Percentiles rank a stretch among this genome's conserved stretches.
Conservation (phyloP, 2,888 invertebrate genomes). For the Eupithecia vulgata region DNA sequence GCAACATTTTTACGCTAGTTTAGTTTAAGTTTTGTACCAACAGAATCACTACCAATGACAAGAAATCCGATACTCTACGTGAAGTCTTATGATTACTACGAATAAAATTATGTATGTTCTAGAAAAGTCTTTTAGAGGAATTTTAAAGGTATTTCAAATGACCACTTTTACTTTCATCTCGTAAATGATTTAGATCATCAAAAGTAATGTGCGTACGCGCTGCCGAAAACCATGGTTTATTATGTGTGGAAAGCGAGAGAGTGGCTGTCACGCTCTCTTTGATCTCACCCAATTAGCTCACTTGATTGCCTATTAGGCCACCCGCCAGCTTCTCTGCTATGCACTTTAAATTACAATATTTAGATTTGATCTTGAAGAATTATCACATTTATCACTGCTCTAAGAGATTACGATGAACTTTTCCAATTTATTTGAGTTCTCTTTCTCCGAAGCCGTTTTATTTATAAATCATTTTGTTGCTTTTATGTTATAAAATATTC, state of each 20-base stretch:
- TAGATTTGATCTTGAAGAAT: conserved; percentile 10
- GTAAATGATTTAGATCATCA: conserved; percentile 21
- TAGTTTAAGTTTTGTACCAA: too few relatives aligned
- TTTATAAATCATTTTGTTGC: not conserved
- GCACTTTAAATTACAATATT: conserved; percentile 7
- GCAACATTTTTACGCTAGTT: too few relatives aligned
- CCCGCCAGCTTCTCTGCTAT: conserved; percentile 14
- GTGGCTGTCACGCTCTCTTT: conserved; percentile 67
- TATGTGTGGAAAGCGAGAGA: conserved; percentile 60
- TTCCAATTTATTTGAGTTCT: not conserved
- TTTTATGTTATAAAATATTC: not conserved
- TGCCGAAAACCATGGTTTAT: conserved; percentile 39
- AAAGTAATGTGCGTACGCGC: conserved; percentile 33
- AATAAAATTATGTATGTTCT: not conserved
- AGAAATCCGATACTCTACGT: not conserved
- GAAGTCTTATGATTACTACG: not conserved
- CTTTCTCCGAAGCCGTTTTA: not conserved
- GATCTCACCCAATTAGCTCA: conserved; percentile 58
- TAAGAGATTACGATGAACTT: not conserved
- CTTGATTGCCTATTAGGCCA: conserved; percentile 60
- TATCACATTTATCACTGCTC: not conserved
- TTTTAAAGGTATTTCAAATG: not conserved
- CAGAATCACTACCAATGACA: too few relatives aligned
- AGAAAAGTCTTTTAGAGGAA: not conserved
- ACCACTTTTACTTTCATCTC: conserved; percentile 35